Conservation (phyloP, 1,140 invertebrate genomes). For the Armadillidium nasatum region DNA sequence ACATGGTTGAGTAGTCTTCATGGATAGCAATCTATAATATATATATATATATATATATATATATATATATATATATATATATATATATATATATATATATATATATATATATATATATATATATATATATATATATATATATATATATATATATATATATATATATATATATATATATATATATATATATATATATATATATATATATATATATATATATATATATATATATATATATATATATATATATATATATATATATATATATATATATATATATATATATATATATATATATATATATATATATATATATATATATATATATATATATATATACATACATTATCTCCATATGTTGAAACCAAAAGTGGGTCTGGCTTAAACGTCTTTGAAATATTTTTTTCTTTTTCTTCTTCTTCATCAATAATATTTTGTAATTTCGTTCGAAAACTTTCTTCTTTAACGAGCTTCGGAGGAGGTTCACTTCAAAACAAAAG, state of each 20-base stretch:
- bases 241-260: background rate
- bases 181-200: background rate
- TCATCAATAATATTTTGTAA: background rate
- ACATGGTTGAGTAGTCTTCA: constrained; percentile 51
- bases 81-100: background rate
- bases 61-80: background rate
- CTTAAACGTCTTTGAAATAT: background rate
- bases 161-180: background rate
- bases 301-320: background rate
- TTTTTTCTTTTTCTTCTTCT: background rate
- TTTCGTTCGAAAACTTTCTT: background rate
- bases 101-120: background rate
- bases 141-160: too few species aligned
- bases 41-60: background rate
- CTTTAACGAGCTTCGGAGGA: background rate
- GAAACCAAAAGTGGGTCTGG: background rate
- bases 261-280: background rate
- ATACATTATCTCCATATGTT: background rate
- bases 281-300: background rate
- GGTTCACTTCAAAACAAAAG: background rate
- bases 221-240: background rate
- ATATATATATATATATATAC: background rate
- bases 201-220: background rate
- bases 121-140: background rate
- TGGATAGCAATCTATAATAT: constrained; percentile 13